Base-by-base conservation (phyloP, 2,888 invertebrate species). In the Drosophila neonasuta region DNA sequence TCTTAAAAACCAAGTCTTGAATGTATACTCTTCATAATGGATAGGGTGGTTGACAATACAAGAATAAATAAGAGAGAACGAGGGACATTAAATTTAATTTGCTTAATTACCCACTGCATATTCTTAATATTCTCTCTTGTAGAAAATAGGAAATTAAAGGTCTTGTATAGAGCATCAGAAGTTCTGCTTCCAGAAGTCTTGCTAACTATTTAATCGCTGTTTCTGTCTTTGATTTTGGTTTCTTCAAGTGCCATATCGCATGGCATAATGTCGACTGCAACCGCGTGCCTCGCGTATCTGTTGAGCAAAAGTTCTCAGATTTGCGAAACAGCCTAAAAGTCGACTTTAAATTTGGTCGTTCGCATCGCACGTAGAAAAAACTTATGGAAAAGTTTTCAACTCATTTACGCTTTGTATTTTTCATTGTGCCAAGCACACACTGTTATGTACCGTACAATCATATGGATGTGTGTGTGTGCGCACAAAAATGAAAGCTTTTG, bases 351-450 rank as follows among this genome's bases (percentile, higher is more conserved):
- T 83, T 80, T 59, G 59, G 36, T 49, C 52, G 63, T 34, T 61
- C n/a, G 36, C 61, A 62, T 44, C 60, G 49, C 74, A 77, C 65
- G 77, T 72, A 70, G 68, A 34, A 54, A 51, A 68, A 75, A 79
- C 79, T 86, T 84, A 79, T 80, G 76, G 78, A 58, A 86, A 86
- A 85, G 68, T 86, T 86, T 85, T 80, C 81, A 86, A 81, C 86
- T 86, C 85, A 86, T 86, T 86, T 85, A 80, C 76, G 81, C 74
- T 76, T 76, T 76, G 75, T 73, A 77, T 83, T 81, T 85, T 75
- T 79, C 75, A 79, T 81, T 80, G 69, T 80, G 74, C 65, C 77
- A 71, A 73, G 57, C 54, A 50, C 52, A 64, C 48, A 60, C 49
- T 24, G 24, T 24, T 24, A 24, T 24, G 24, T 24, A 24, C 24